These are phyloP conservation scores for Crambe crambe DNA, from an alignment of 37 sponge, comb jelly and placozoan genomes.

Conservation along the genomic window DNA sequence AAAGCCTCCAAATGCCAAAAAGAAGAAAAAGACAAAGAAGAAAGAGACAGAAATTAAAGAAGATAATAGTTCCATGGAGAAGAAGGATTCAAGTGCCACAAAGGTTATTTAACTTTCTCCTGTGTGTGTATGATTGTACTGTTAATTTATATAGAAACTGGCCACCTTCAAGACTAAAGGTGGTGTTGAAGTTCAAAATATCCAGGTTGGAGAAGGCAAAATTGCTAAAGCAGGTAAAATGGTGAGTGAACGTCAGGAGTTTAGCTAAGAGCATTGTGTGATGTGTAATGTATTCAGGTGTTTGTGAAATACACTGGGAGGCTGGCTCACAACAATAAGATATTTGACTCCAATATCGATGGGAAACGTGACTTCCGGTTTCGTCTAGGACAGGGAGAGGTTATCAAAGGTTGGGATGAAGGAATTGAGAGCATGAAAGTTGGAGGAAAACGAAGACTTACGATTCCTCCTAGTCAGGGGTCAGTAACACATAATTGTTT, in stretches of 20 bases:
- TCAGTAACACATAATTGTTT: neutral
- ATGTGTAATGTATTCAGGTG: slow-evolving; percentile 10
- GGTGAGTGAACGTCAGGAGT: too few relatives aligned
- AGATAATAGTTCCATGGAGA: too few relatives aligned
- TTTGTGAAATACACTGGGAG: slow-evolving; percentile 32
- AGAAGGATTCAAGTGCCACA: too few relatives aligned
- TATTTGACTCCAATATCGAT: slow-evolving; percentile 18
- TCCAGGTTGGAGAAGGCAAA: neutral
- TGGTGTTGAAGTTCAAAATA: slow-evolving; percentile 10
- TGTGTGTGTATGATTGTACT: too few relatives aligned
- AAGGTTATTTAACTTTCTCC: too few relatives aligned
- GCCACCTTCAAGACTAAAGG: slow-evolving; percentile 8
- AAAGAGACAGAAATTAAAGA: too few relatives aligned
- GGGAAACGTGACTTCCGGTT: slow-evolving; percentile 6
- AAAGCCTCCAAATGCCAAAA: too few relatives aligned
- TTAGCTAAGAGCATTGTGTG: too few relatives aligned
- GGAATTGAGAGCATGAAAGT: slow-evolving; percentile 9
- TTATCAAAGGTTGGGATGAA: slow-evolving; percentile 36
- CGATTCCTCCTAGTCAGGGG: slow-evolving; percentile 4
- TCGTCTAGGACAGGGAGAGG: slow-evolving; percentile 38
- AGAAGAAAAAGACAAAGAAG: too few relatives aligned
- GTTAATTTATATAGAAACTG: neutral
- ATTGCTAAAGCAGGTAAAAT: slow-evolving; percentile 5
- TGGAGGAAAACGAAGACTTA: neutral
- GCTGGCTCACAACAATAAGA: slow-evolving; percentile 5